Evolutionary conservation across 2,113 vertebrate species (phyloP).

Genomic region (Mugil cephalus): DNA sequence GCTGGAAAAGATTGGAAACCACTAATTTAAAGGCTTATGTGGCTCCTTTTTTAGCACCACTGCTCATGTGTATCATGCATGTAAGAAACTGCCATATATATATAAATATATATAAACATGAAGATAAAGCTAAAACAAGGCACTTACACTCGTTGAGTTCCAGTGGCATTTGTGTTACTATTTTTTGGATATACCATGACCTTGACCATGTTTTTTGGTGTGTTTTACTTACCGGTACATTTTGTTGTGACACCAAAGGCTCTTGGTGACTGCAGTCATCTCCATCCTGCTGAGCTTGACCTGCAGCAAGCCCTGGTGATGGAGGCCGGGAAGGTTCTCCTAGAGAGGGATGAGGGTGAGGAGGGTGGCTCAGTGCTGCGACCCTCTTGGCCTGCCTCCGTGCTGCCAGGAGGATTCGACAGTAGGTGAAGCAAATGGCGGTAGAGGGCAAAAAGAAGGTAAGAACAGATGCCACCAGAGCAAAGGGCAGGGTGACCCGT

Average conservation of each 20-base stretch:
- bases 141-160: no score
- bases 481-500: conserved; percentile 92
- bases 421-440: conserved; percentile 98
- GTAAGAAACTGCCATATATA: background rate
- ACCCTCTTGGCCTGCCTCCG: conserved; percentile 92
- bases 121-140: no score
- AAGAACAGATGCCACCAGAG: conserved; percentile 92
- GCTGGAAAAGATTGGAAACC: no score
- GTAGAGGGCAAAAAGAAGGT: conserved; percentile 95
- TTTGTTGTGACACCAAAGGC: conserved; percentile 66
- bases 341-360: conserved; percentile 77
- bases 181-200: no score
- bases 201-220: background rate
- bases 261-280: conserved; percentile 82
- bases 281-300: conserved; percentile 66
- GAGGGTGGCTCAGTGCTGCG: conserved; percentile 87
- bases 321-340: conserved; percentile 84
- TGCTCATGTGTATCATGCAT: background rate
- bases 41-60: background rate
- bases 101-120: no score
- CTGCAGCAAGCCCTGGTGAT: conserved; percentile 61
- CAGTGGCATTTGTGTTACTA: no score
- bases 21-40: background rate
- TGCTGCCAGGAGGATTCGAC: conserved; percentile 92
- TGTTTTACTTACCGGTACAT: conserved; percentile 73